These are phyloP conservation scores for Chorisops tibialis DNA, from an alignment of 2,888 invertebrate species.

Conservation along the genomic window DNA sequence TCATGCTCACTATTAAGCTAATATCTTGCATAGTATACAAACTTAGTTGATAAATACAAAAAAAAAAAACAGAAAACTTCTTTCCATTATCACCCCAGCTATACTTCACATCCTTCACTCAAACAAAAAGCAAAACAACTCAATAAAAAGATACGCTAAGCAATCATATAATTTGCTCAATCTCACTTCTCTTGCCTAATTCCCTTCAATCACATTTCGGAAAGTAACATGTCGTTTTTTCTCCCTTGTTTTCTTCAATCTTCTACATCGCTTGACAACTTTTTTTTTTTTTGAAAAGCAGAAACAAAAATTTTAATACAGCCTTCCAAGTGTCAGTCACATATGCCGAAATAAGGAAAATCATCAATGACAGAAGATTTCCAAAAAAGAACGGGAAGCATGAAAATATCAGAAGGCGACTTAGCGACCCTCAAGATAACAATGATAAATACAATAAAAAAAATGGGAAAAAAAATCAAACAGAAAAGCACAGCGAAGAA, in stretches of 20 bases:
- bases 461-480: neutral
- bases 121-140: neutral
- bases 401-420: neutral
- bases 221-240: neutral
- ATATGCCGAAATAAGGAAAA: slow-evolving; percentile 20
- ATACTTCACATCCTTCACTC: neutral
- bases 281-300: neutral
- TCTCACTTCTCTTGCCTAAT: slow-evolving; percentile 1
- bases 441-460: neutral
- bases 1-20: too few relatives aligned
- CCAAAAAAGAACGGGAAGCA: neutral
- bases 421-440: neutral
- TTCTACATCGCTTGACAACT: neutral
- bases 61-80: too few relatives aligned
- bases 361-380: slow-evolving; percentile 15
- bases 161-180: neutral
- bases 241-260: neutral
- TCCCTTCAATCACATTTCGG: neutral
- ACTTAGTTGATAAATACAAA: too few relatives aligned
- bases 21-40: too few relatives aligned
- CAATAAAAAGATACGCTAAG: too few relatives aligned
- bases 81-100: too few relatives aligned
- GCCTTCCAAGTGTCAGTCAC: slow-evolving; percentile 18
- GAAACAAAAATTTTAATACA: slow-evolving; percentile 16
- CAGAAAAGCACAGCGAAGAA: neutral